These are phyloP conservation scores for Schlechtendalia chinensis DNA, from an alignment of 1,140 invertebrate genomes.

Conservation along the genomic window DNA sequence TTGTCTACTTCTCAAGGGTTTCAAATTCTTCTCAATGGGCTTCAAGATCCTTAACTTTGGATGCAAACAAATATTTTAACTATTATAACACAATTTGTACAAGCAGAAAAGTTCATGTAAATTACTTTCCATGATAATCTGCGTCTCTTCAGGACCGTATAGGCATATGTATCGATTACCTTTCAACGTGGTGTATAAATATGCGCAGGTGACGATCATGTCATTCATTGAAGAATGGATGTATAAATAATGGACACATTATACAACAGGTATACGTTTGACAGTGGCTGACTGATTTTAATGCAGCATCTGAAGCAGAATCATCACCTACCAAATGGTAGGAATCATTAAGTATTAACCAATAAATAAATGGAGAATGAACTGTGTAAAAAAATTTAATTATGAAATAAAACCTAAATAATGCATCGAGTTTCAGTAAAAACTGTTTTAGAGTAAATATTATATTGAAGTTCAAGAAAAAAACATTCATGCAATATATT, in stretches of 20 bases:
- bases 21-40: constrained; percentile 47
- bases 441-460: constrained; percentile 40
- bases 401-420: constrained; percentile 32
- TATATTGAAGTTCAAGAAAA: constrained; percentile 36
- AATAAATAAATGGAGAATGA: constrained; percentile 48
- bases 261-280: constrained; percentile 47
- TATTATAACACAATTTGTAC: constrained; percentile 43
- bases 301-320: constrained; percentile 19
- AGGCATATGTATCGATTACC: constrained; percentile 49
- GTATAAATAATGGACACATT: constrained; percentile 40
- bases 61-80: constrained; percentile 40
- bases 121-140: constrained; percentile 42
- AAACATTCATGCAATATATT: constrained; percentile 37
- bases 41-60: constrained; percentile 47
- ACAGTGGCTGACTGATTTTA: constrained; percentile 38
- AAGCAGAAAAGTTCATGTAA: constrained; percentile 39
- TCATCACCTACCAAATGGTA: constrained; percentile 48
- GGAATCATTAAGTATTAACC: constrained; percentile 48
- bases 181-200: constrained; percentile 49
- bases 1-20: constrained; percentile 47
- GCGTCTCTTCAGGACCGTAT: constrained; percentile 49
- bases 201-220: constrained; percentile 49
- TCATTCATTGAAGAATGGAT: constrained; percentile 46
- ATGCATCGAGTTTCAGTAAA: constrained; percentile 47
- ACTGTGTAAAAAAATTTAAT: constrained; percentile 36